phyloP scores from a whole-genome alignment of 2,797 vertebrate species.

The Phoxinus dragarum region DNA sequence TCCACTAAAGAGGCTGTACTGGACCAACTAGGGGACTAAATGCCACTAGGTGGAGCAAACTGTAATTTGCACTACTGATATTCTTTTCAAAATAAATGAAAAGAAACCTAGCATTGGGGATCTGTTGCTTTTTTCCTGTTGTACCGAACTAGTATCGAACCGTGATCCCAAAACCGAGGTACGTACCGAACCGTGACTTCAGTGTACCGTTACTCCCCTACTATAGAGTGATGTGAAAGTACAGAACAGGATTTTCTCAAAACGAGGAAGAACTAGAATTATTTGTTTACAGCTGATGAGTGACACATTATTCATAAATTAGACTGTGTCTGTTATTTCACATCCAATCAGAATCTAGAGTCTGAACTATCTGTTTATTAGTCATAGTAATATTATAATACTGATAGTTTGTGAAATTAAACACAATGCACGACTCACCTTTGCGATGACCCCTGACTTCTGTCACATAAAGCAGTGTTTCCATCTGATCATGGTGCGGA shows the following conservation, averaged over 20 bases:
- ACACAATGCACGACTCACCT: background rate
- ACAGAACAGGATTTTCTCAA: background rate
- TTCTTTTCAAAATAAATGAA: too few species aligned
- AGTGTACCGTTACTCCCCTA: too few species aligned
- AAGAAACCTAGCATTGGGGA: too few species aligned
- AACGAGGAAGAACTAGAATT: background rate
- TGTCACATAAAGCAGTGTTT: conserved; percentile 3
- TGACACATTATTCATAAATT: background rate
- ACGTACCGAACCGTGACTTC: too few species aligned
- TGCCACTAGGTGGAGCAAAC: too few species aligned
- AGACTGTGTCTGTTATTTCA: background rate
- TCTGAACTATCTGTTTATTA: background rate
- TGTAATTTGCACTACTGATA: too few species aligned
- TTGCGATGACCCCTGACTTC: background rate
- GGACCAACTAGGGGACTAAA: too few species aligned
- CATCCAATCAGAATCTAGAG: background rate
- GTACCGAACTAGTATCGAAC: too few species aligned
- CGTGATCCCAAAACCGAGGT: too few species aligned
- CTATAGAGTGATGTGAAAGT: background rate
- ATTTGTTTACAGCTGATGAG: background rate
- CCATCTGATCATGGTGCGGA: background rate
- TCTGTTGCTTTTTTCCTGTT: too few species aligned
- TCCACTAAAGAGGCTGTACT: too few species aligned
- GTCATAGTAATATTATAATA: background rate
- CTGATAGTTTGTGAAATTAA: background rate